A percentile compares a stretch with the other conserved stretches of the same genome.
phyloP scores from a whole-genome alignment of 2,797 vertebrate species.

The Sebastes elongatus region DNA sequence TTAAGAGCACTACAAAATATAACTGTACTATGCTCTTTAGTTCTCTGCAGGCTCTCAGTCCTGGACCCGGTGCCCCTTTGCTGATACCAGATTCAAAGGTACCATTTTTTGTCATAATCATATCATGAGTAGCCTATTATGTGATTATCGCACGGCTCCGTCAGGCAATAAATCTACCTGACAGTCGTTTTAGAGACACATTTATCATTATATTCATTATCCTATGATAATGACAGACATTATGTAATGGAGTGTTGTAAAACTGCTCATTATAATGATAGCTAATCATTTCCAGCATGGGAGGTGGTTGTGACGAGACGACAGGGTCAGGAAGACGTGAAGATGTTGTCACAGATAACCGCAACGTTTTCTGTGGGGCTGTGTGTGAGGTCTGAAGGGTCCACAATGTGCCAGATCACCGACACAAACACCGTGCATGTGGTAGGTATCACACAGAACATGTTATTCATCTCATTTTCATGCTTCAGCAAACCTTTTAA shows the following conservation, averaged over 20 bases:
- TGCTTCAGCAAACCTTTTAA: neutral
- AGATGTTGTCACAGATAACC: slow-evolving; percentile 57
- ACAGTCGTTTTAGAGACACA: neutral
- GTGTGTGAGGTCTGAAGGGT: slow-evolving; percentile 42
- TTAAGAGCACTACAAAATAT: neutral
- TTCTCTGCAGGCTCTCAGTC: slow-evolving; percentile 63
- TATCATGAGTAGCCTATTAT: neutral
- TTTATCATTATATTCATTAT: neutral
- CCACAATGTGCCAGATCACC: slow-evolving; percentile 7
- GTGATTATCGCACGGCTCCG: neutral
- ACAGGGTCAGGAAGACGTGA: slow-evolving; percentile 21
- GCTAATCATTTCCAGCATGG: slow-evolving; percentile 63
- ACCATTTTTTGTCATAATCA: neutral
- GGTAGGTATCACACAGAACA: slow-evolving; percentile 55
- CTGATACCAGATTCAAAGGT: slow-evolving; percentile 71
- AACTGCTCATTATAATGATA: neutral
- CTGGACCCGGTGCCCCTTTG: slow-evolving; percentile 82
- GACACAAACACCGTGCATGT: slow-evolving; percentile 46
- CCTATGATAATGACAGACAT: neutral
- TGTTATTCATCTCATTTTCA: neutral
- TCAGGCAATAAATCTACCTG: neutral
- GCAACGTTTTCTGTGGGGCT: slow-evolving; percentile 63
- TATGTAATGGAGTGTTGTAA: neutral
- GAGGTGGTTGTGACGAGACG: slow-evolving; percentile 27
- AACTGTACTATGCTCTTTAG: slow-evolving; percentile 41